A percentile compares a stretch with the other conserved stretches of the same genome.
Evolutionary conservation across 2,113 vertebrate genomes (phyloP).

Genomic region (Etia nguti): DNA sequence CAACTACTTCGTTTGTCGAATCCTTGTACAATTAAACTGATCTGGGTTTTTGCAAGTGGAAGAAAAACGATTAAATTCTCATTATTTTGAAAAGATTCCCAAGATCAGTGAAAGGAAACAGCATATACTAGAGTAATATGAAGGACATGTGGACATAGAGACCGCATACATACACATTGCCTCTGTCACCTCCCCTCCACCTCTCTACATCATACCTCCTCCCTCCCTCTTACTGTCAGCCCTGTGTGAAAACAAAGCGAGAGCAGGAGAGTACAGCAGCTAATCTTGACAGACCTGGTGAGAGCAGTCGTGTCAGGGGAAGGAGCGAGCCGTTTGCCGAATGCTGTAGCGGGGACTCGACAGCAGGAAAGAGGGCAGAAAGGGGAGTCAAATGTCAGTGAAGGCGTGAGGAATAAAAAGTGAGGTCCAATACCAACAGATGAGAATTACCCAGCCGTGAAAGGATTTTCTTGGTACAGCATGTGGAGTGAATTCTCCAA

Average conservation of each 20-base stretch:
- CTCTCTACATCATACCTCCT: constrained; percentile 24
- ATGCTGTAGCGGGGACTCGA: neutral
- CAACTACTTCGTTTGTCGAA: constrained; percentile 13
- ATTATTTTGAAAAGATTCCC: constrained; percentile 13
- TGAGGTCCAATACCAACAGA: neutral
- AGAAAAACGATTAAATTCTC: neutral
- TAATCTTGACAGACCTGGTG: constrained; percentile 46
- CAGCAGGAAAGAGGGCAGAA: neutral
- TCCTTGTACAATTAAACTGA: constrained; percentile 22
- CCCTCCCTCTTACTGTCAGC: constrained; percentile 36
- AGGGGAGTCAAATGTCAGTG: constrained; percentile 53
- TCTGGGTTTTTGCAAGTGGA: neutral
- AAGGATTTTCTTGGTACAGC: neutral
- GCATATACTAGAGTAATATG: constrained; percentile 9
- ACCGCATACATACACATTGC: constrained; percentile 5
- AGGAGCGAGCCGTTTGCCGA: neutral
- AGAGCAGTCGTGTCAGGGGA: constrained; percentile 41
- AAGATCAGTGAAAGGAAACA: neutral
- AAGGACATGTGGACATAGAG: constrained; percentile 31
- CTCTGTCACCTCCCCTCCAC: constrained; percentile 34
- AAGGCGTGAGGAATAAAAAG: neutral
- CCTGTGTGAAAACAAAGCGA: constrained; percentile 64
- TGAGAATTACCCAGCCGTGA: neutral
- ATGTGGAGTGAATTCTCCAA: neutral
- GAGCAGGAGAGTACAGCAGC: constrained; percentile 60